Evolutionary conservation across 2,797 vertebrate species (phyloP), one percentile per base, ranked within the genome.

Genomic region (Centropyge bicolor): DNA sequence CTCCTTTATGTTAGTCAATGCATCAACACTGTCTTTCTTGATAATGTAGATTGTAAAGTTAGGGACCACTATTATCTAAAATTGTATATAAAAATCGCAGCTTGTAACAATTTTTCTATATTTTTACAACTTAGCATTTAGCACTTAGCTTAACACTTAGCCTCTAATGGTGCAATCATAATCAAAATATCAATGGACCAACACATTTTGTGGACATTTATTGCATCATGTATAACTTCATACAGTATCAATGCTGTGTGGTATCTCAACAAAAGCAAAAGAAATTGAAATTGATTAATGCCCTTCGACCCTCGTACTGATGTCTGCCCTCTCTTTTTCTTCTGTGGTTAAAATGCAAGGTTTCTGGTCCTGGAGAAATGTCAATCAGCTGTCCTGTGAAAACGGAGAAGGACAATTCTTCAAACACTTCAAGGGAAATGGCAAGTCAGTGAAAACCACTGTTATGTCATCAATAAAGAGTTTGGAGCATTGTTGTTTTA

Each of bases 401-500:
- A 84, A 85, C 70, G 19, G 45, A 72, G 69, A 45, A 52, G 72
- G 76, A 85, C 81, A 82, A 74, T 88, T 86, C 92, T 92, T 95
- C 89, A 92, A 88, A 91, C 85, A 70, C 88, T 87, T 83, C 43
- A 73, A 87, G 90, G 84, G 85, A 91, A 95, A 94, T 90, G 81
- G 76, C 94, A 93, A 87, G 92, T 94, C 65, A 82, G 90, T 93
- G 93, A 90, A 93, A 94, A 92, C 92, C 88, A 89, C 82, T 80
- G 90, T 80, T 82, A 86, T 80, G 90, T 89, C 93, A 95, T 95
- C 94, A 94, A 91, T 94, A 93, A 96, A 93, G 87, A 78, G 85
- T 88, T 90, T 76, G 64, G 59, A 65, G 86, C 86, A 89, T 93
- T 95, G 92, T 92, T 90, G 70, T 91, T 91, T 92, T 79, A 93